Conservation (phyloP, 2,113 vertebrate species). For the Brachypteracias leptosomus region DNA sequence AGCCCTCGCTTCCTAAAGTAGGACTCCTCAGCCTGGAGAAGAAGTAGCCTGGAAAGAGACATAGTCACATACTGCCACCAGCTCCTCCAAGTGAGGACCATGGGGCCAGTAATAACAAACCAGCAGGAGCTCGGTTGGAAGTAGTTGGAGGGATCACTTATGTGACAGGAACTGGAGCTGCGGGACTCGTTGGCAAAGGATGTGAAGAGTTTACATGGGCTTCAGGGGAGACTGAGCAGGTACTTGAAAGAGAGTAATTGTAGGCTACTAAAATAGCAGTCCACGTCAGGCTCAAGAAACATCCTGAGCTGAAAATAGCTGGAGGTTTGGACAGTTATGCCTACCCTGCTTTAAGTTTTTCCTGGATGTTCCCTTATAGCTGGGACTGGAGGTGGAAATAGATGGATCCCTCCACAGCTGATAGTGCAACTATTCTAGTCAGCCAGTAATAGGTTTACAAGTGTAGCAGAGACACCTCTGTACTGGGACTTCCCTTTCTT, state of each 20-base stretch:
- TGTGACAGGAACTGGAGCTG: background rate
- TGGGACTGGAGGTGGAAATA: background rate
- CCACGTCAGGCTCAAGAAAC: accelerated
- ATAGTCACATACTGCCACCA: accelerated
- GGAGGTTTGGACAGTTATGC: background rate
- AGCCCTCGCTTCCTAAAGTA: accelerated
- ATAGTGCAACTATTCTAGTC: accelerated
- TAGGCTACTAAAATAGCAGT: background rate
- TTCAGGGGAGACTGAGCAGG: background rate
- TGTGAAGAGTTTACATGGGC: background rate
- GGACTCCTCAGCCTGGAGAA: accelerated
- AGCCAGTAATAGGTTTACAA: too few species aligned
- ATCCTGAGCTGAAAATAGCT: background rate
- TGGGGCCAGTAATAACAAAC: accelerated
- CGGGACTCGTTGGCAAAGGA: too few species aligned
- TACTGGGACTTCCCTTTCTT: background rate
- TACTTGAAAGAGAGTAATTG: background rate
- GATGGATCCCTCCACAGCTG: background rate
- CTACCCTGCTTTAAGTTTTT: background rate
- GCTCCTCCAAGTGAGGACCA: background rate
- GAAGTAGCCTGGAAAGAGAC: background rate
- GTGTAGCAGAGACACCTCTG: background rate
- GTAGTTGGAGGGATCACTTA: accelerated
- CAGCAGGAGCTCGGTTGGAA: accelerated
- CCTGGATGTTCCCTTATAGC: background rate